These are phyloP conservation scores for Ranitomeya variabilis DNA, from an alignment of 2,113 vertebrate species.

Conservation along the genomic window DNA sequence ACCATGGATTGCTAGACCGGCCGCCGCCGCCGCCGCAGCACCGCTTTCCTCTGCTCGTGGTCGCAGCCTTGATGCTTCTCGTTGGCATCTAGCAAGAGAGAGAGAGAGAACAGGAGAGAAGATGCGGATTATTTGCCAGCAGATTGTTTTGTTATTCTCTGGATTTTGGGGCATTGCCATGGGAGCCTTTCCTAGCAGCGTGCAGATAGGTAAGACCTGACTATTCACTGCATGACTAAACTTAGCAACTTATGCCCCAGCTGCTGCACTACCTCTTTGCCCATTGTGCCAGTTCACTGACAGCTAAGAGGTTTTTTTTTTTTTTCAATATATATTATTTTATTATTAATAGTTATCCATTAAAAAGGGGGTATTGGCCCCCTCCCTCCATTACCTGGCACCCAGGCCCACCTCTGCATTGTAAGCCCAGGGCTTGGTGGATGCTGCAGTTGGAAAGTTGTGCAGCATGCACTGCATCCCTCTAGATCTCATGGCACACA, in stretches of 20 bases:
- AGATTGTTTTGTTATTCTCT: slow-evolving; percentile 94
- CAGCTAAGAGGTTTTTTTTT: slow-evolving; percentile 28
- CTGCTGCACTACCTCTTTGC: slow-evolving; percentile 45
- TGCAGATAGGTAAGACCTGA: slow-evolving; percentile 95
- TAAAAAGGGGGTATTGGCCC: too few relatives aligned
- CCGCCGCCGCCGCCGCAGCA: slow-evolving; percentile 32
- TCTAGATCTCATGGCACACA: not conserved
- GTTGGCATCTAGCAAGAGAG: slow-evolving; percentile 74
- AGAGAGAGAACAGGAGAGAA: slow-evolving; percentile 78
- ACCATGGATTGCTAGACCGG: slow-evolving; percentile 76
- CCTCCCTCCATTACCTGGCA: not conserved
- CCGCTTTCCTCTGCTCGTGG: slow-evolving; percentile 59
- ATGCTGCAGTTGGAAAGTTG: slow-evolving; percentile 63
- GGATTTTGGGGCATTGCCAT: slow-evolving; percentile 92
- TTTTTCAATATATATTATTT: not conserved
- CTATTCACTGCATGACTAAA: slow-evolving; percentile 20
- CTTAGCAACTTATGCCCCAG: not conserved
- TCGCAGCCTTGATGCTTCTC: slow-evolving; percentile 85
- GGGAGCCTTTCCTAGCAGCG: slow-evolving; percentile 98
- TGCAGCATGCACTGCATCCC: slow-evolving; percentile 2
- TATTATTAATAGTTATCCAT: too few relatives aligned
- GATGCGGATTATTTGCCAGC: slow-evolving; percentile 98
- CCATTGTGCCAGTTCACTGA: not conserved
- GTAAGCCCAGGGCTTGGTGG: not conserved
- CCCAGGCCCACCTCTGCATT: slow-evolving; percentile 35